Evolutionary conservation across 2,888 invertebrate genomes (phyloP).

Genomic region (Eutolmus rufibarbis): DNA sequence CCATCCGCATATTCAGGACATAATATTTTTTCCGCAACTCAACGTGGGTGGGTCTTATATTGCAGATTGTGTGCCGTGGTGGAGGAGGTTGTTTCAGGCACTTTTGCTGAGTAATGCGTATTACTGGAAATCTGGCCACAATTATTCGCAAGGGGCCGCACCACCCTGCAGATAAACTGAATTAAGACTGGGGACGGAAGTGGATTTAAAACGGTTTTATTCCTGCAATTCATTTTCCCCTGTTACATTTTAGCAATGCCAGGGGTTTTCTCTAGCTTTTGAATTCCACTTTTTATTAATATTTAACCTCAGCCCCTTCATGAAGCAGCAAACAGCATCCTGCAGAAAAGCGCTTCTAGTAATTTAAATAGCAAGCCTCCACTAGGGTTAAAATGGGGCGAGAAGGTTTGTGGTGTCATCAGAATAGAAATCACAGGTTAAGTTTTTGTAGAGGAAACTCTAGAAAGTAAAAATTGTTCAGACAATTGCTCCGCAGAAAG

Average conservation of each 20-base stretch:
- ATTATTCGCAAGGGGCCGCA: background rate
- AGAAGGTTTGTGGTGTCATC: constrained; percentile 11
- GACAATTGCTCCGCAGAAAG: background rate
- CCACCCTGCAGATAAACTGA: background rate
- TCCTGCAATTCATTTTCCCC: background rate
- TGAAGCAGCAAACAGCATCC: background rate
- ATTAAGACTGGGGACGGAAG: background rate
- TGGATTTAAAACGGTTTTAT: background rate
- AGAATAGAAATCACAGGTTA: constrained; percentile 13
- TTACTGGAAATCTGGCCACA: background rate
- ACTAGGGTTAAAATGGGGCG: background rate
- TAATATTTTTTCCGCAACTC: background rate
- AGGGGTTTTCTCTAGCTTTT: background rate
- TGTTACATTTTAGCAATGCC: background rate
- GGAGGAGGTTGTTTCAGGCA: background rate
- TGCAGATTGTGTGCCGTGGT: background rate
- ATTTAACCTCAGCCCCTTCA: background rate
- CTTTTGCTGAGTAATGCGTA: background rate
- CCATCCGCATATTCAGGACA: background rate
- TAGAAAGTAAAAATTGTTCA: background rate
- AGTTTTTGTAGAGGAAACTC: background rate
- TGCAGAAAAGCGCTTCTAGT: background rate
- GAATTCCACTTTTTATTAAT: background rate
- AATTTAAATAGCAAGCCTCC: background rate
- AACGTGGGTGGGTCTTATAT: background rate